Percentiles rank a stretch among this genome's conserved stretches.
Conservation (phyloP, 2,797 vertebrate genomes). For the Parauchenoglanis ngamensis region DNA sequence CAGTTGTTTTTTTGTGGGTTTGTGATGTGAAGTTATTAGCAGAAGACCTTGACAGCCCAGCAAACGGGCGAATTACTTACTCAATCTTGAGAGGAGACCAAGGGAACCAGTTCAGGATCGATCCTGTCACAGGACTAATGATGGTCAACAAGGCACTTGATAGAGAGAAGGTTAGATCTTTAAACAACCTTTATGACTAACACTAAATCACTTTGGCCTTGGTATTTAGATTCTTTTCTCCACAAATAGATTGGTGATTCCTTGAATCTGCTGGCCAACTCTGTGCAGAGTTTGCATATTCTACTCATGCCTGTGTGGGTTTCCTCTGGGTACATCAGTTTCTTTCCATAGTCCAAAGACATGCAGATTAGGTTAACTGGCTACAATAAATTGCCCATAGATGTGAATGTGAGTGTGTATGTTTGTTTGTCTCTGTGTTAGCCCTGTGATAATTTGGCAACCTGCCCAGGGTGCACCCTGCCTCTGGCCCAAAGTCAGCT, state of each 20-base stretch:
- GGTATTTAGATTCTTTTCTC: constrained; percentile 22
- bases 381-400: too few species aligned
- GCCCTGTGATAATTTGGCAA: too few species aligned
- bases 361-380: too few species aligned
- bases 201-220: constrained; percentile 20
- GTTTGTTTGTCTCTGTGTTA: too few species aligned
- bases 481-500: too few species aligned
- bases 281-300: too few species aligned
- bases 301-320: too few species aligned
- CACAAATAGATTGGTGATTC: background rate
- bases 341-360: too few species aligned
- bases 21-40: constrained; percentile 81
- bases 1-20: constrained; percentile 14
- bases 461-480: too few species aligned
- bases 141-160: constrained; percentile 93
- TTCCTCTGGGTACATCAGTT: too few species aligned
- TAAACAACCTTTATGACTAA: constrained; percentile 49
- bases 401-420: too few species aligned
- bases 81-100: constrained; percentile 90
- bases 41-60: constrained; percentile 92
- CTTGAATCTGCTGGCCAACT: too few species aligned
- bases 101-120: constrained; percentile 91
- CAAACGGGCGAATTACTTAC: constrained; percentile 88
- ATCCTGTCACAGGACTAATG: constrained; percentile 86
- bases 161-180: constrained; percentile 86